These are phyloP conservation scores for Synanceia verrucosa DNA, from an alignment of 2,797 vertebrate species.

Conservation along the genomic window DNA sequence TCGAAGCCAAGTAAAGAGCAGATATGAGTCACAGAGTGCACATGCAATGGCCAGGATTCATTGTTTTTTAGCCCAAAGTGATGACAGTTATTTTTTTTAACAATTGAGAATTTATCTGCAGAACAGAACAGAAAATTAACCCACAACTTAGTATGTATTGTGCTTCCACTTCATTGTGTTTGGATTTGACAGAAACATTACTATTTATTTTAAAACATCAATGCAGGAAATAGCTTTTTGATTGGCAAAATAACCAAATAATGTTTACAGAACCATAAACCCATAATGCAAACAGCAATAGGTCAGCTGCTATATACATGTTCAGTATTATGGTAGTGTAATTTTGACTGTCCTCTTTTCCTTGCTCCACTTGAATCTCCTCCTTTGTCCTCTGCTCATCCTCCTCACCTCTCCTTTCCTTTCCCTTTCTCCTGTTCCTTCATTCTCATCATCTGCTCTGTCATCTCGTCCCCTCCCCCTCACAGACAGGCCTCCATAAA, in stretches of 20 bases:
- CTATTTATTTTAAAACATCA: background rate
- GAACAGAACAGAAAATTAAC: background rate
- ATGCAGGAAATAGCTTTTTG: background rate
- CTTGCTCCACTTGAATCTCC: conserved; percentile 8
- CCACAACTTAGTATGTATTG: background rate
- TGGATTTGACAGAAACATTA: too few relatives aligned
- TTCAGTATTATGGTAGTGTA: background rate
- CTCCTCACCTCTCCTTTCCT: conserved; percentile 31
- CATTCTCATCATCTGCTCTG: conserved; percentile 38
- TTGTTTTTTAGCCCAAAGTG: background rate
- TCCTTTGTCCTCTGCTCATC: conserved; percentile 38
- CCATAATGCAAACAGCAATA: background rate
- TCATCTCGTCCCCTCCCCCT: conserved; percentile 56
- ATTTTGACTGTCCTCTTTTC: background rate
- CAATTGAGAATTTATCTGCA: too few relatives aligned
- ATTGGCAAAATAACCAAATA: background rate
- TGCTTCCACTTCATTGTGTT: too few relatives aligned
- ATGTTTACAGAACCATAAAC: background rate
- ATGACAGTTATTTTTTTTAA: too few relatives aligned
- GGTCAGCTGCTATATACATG: background rate
- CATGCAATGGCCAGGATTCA: background rate
- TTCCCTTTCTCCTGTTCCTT: conserved; percentile 30
- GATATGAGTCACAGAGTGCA: conserved; percentile 7
- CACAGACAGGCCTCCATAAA: conserved; percentile 62
- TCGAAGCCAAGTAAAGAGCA: background rate